These are phyloP conservation scores for Agonopterix arenella DNA, from an alignment of 2,888 invertebrate genomes.

Conservation along the genomic window DNA sequence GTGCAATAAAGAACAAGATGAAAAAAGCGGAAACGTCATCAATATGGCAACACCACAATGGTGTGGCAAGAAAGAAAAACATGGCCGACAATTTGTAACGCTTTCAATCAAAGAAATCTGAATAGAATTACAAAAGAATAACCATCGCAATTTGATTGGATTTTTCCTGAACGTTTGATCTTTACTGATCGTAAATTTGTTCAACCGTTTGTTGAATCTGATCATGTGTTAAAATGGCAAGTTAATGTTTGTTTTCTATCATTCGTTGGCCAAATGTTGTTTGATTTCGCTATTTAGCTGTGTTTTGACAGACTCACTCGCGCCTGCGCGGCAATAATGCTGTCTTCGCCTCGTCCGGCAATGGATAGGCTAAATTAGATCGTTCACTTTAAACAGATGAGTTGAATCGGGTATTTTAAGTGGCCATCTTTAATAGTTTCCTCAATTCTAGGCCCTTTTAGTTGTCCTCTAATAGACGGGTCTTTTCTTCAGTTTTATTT, in stretches of 20 bases:
- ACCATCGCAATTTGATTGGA: conserved; percentile 28
- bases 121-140: conserved; percentile 15
- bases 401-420: not conserved
- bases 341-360: conserved; percentile 49
- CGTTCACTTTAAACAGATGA: conserved; percentile 12
- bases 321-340: conserved; percentile 50
- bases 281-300: conserved; percentile 62
- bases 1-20: conserved; percentile 39
- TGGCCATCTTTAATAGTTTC: not conserved
- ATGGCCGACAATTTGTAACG: conserved; percentile 41
- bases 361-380: conserved; percentile 38
- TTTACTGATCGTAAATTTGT: conserved; percentile 58
- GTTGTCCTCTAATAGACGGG: too few species aligned
- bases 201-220: conserved; percentile 62
- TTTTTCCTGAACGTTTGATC: conserved; percentile 61
- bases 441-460: not conserved
- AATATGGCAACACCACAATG: conserved; percentile 45
- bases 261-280: conserved; percentile 64
- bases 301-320: conserved; percentile 73
- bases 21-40: conserved; percentile 37
- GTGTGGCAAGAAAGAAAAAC: conserved; percentile 47
- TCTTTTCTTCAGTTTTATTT: too few species aligned
- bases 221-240: conserved; percentile 61
- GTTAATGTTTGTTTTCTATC: conserved; percentile 73
- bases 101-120: conserved; percentile 23